Evolutionary conservation across 2,888 invertebrate species (phyloP), one percentile per base, ranked within the genome.

Genomic region (Zeuzera pyrina): DNA sequence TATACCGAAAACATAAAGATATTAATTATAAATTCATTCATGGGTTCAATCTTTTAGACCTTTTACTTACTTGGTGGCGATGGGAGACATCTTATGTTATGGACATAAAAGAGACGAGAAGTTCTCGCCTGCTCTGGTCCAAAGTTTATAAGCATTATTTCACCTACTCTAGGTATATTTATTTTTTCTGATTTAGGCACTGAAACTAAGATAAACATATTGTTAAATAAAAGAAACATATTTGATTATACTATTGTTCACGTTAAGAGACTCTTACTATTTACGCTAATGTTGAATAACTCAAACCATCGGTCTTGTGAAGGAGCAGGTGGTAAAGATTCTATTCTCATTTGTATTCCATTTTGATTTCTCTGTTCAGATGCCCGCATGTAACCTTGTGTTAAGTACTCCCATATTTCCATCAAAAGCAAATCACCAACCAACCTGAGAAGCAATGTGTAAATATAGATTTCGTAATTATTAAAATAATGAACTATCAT

Each of bases 401-500:
- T 58, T 36, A 85, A 45, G 38, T 65, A 72, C 48, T 86, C 84
- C 90, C 90, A 90, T 26, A 87, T 81, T 58, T 90, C 89, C 57
- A 88, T 72, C 3, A 88, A 59, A 26, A 89, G 63, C 31, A 89
- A 60, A 29, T 88, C 87, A 11, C 84, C 77, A 30, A 87, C 69
- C 25, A 85, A 64, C 30, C 84, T 81, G 43, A 58, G 76, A 63
- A n/a, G n/a, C n/a, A n/a, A n/a, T n/a, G n/a, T n/a, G n/a, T n/a
- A n/a, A n/a, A n/a, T n/a, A n/a, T n/a, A n/a, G n/a, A n/a, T n/a
- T n/a, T n/a, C n/a, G n/a, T n/a, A n/a, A n/a, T n/a, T n/a, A n/a
- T n/a, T n/a, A n/a, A n/a, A n/a, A n/a, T n/a, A n/a, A n/a, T n/a
- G n/a, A n/a, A n/a, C n/a, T n/a, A n/a, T n/a, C n/a, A n/a, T n/a